Conservation (phyloP, 2,113 vertebrate genomes). For the Syngnathus typhle region DNA sequence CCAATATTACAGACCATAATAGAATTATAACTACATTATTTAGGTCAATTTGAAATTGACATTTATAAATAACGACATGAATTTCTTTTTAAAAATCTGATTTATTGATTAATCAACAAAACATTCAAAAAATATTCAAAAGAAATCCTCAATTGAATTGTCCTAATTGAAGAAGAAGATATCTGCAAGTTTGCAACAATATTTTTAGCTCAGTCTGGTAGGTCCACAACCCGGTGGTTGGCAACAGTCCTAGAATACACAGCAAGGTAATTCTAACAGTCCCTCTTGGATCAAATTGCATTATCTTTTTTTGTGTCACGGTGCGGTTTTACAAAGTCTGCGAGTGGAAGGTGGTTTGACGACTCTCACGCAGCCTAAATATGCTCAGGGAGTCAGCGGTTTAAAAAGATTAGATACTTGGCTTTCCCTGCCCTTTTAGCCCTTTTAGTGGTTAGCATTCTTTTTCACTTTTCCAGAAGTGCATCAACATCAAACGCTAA, state of each 20-base stretch:
- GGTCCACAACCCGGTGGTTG: background rate
- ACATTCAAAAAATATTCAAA: too few species aligned
- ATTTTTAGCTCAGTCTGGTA: background rate
- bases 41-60: too few species aligned
- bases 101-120: too few species aligned
- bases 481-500: slow-evolving; percentile 60
- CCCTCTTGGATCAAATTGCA: slow-evolving; percentile 26
- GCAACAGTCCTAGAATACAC: background rate
- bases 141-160: too few species aligned
- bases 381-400: slow-evolving; percentile 40
- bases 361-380: slow-evolving; percentile 27
- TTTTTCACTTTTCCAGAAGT: slow-evolving; percentile 39
- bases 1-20: too few species aligned
- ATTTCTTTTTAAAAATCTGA: too few species aligned
- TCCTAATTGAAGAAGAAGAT: too few species aligned
- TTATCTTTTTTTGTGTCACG: slow-evolving; percentile 30
- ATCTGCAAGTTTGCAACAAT: background rate
- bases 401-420: slow-evolving; percentile 50
- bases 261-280: slow-evolving; percentile 16
- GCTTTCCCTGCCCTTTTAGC: slow-evolving; percentile 47
- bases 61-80: too few species aligned
- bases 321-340: slow-evolving; percentile 37
- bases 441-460: slow-evolving; percentile 56
- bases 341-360: slow-evolving; percentile 44
- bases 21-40: too few species aligned